These are phyloP conservation scores for Notamacropus eugenii DNA, from an alignment of 2,797 vertebrate species.

Conservation along the genomic window DNA sequence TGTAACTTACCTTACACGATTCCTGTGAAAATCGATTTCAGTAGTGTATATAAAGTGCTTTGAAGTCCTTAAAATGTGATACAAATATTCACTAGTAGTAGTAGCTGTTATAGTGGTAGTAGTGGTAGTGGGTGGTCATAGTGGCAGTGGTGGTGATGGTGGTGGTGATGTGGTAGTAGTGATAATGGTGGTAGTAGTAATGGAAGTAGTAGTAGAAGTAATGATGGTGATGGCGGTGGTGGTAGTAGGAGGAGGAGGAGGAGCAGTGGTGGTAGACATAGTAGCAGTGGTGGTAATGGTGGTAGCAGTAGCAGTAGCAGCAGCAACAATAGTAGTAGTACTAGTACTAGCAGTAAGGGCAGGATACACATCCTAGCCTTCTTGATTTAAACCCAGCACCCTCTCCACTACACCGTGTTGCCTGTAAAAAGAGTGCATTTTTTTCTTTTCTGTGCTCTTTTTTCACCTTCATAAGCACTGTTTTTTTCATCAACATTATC, in stretches of 20 bases:
- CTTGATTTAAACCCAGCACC: neutral
- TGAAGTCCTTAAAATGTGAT: neutral
- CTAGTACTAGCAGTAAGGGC: neutral
- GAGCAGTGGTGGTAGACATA: too few relatives aligned
- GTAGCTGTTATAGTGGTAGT: too few relatives aligned
- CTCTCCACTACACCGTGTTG: neutral
- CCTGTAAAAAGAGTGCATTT: slow-evolving; percentile 45
- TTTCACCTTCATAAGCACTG: slow-evolving; percentile 30
- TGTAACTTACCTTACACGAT: neutral
- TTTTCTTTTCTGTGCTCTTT: slow-evolving; percentile 29
- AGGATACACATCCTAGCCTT: neutral
- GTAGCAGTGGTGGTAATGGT: too few relatives aligned
- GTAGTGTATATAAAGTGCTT: neutral
- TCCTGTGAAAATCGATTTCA: neutral
- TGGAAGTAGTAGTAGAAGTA: too few relatives aligned
- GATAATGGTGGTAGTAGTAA: too few relatives aligned
- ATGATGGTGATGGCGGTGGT: too few relatives aligned
- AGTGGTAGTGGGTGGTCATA: too few relatives aligned
- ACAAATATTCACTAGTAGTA: neutral
- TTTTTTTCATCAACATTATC: slow-evolving; percentile 42
- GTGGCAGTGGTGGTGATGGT: too few relatives aligned
- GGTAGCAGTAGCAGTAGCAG: too few relatives aligned
- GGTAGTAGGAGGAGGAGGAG: too few relatives aligned
- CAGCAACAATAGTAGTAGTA: too few relatives aligned
- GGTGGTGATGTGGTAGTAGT: too few relatives aligned